Evolutionary conservation across 1,140 invertebrate species (phyloP).

Genomic region (Drosophila ficusphila): DNA sequence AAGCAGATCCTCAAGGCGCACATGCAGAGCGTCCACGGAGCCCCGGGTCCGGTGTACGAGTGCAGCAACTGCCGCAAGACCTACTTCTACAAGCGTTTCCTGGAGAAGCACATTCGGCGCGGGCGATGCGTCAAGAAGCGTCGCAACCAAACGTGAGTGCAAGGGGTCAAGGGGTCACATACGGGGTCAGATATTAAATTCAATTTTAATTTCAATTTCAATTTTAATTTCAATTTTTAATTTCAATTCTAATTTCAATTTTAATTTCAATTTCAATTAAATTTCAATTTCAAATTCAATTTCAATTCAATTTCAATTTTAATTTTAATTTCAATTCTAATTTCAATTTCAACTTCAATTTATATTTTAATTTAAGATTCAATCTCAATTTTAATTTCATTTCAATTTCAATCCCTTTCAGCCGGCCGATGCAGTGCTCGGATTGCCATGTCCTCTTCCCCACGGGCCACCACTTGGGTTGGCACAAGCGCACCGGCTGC

Average conservation of each 20-base stretch:
- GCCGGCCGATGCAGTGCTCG: conserved; percentile 82
- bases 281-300: too few species aligned
- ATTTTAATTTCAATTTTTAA: too few species aligned
- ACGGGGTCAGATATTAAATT: background rate
- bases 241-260: too few species aligned
- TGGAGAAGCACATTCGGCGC: conserved; percentile 79
- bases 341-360: too few species aligned
- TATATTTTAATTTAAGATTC: too few species aligned
- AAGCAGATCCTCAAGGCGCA: conserved; percentile 80
- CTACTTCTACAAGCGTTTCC: conserved; percentile 81
- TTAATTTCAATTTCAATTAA: too few species aligned
- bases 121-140: conserved; percentile 83
- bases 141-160: conserved; percentile 80
- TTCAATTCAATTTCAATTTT: too few species aligned
- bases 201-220: too few species aligned
- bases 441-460: conserved; percentile 83
- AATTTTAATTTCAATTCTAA: too few species aligned
- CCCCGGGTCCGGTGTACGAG: conserved; percentile 77
- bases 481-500: conserved; percentile 83
- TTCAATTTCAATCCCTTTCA: conserved; percentile 22
- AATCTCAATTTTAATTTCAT: too few species aligned
- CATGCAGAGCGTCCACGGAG: conserved; percentile 80
- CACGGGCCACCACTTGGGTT: conserved; percentile 80
- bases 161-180: too few species aligned
- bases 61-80: conserved; percentile 82